A percentile compares a stretch with the other conserved stretches of the same genome.
Evolutionary conservation across 92 coral and sea anemone genomes (phyloP).

Genomic region (Epizoanthus stellaris): DNA sequence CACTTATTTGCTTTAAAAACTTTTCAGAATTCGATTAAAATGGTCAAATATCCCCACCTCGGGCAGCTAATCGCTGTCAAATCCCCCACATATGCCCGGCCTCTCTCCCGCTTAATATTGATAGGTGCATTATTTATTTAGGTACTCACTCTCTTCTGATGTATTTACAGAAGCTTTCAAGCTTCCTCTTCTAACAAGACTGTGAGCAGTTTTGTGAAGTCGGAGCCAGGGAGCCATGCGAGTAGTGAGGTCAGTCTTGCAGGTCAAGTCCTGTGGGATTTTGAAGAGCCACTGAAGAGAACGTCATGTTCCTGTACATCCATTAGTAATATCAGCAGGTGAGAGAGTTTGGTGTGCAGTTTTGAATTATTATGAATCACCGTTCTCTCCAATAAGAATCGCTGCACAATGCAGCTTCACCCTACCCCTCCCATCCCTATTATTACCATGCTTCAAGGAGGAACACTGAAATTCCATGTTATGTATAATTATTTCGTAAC

Average conservation of each 20-base stretch:
- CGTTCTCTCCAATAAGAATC: background rate
- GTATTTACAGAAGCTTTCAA: conserved; percentile 5
- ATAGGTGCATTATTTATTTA: no score
- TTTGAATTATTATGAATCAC: background rate
- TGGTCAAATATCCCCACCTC: no score
- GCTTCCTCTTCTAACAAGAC: conserved; percentile 40
- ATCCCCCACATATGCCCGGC: no score
- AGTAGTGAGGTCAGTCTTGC: conserved; percentile 67
- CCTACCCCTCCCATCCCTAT: background rate
- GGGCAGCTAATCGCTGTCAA: no score
- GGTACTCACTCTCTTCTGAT: no score
- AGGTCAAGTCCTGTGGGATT: conserved; percentile 90
- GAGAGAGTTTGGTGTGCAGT: conserved; percentile 6
- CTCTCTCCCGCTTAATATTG: no score
- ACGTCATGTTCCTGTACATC: conserved; percentile 96
- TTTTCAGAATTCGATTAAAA: no score
- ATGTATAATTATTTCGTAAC: no score
- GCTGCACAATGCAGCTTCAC: background rate
- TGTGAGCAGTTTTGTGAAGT: conserved; percentile 64
- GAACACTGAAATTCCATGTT: no score
- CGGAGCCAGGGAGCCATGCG: conserved; percentile 53
- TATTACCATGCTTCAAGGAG: background rate
- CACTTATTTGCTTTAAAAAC: no score
- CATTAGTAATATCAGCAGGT: conserved; percentile 98
- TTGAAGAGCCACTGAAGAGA: conserved; percentile 95